Evolutionary conservation across 2,797 vertebrate genomes (phyloP).

Genomic region (Poeciliopsis presidionis): DNA sequence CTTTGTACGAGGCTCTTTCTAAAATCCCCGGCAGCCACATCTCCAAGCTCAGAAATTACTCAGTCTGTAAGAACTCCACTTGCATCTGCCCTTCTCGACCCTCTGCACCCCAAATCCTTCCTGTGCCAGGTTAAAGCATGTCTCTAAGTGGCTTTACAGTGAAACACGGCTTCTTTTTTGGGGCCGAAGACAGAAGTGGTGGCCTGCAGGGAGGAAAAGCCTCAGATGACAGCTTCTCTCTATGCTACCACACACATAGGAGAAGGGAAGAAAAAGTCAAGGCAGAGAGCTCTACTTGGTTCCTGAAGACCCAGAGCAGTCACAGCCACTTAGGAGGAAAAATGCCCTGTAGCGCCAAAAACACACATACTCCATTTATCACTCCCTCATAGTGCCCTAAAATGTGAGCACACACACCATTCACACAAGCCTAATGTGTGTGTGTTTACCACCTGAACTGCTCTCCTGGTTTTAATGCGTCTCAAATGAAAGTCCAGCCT

Average conservation of each 20-base stretch:
- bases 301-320: constrained; percentile 74
- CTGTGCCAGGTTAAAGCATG: constrained; percentile 24
- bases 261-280: neutral
- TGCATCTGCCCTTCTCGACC: constrained; percentile 22
- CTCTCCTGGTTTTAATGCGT: constrained; percentile 49
- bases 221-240: constrained; percentile 64
- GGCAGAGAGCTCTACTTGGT: constrained; percentile 46
- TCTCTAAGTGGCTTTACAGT: constrained; percentile 54
- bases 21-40: constrained; percentile 29
- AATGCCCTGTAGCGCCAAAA: constrained; percentile 75
- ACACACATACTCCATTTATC: constrained; percentile 79
- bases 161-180: constrained; percentile 42
- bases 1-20: constrained; percentile 35
- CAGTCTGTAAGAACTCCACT: constrained; percentile 43
- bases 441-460: constrained; percentile 28
- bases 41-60: constrained; percentile 29
- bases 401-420: constrained; percentile 21
- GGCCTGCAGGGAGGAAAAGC: constrained; percentile 51
- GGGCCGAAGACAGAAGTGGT: constrained; percentile 31
- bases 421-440: constrained; percentile 14
- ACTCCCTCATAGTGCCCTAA: constrained; percentile 64
- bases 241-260: constrained; percentile 42
- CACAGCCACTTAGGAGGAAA: constrained; percentile 78
- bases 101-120: constrained; percentile 7
- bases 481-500: constrained; percentile 54